Evolutionary conservation across 92 coral and sea anemone species (phyloP).

Genomic region (Epizoanthus rinbou): DNA sequence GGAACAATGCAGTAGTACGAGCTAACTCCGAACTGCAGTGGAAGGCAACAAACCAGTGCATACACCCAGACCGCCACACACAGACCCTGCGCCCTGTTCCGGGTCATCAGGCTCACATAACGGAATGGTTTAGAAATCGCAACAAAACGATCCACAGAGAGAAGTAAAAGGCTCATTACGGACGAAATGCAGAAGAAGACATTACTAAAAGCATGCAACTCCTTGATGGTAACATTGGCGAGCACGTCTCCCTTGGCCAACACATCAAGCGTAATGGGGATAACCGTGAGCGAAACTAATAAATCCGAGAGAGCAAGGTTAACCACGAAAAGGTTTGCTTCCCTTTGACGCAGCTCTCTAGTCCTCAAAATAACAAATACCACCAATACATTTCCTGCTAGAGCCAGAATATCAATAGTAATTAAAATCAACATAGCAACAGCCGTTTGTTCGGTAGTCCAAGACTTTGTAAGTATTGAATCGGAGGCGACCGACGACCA

Average conservation of each 20-base stretch:
- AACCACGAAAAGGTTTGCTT: conserved; percentile 53
- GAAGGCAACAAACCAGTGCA: conserved; percentile 51
- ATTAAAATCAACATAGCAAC: background rate
- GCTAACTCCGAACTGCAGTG: conserved; percentile 67
- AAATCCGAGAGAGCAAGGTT: conserved; percentile 59
- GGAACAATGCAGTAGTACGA: conserved; percentile 67
- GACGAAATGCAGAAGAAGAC: conserved; percentile 66
- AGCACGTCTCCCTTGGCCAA: conserved; percentile 17
- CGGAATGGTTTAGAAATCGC: conserved; percentile 60
- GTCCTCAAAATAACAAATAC: conserved; percentile 45
- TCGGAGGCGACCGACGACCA: background rate
- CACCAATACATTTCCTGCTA: conserved; percentile 45
- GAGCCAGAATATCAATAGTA: background rate
- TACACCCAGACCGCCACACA: conserved; percentile 55
- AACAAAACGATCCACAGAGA: conserved; percentile 69
- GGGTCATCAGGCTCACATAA: conserved; percentile 45
- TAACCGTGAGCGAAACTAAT: conserved; percentile 51
- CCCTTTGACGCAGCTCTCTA: conserved; percentile 48
- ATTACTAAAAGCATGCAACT: conserved; percentile 57
- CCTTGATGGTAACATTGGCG: conserved; percentile 14
- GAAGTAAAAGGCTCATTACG: conserved; percentile 56
- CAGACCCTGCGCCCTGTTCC: conserved; percentile 27
- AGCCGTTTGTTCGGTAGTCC: background rate
- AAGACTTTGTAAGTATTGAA: background rate
- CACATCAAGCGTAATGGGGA: conserved; percentile 52